phyloP scores from a whole-genome alignment of 2,113 vertebrate genomes.

The Stegastes partitus region DNA sequence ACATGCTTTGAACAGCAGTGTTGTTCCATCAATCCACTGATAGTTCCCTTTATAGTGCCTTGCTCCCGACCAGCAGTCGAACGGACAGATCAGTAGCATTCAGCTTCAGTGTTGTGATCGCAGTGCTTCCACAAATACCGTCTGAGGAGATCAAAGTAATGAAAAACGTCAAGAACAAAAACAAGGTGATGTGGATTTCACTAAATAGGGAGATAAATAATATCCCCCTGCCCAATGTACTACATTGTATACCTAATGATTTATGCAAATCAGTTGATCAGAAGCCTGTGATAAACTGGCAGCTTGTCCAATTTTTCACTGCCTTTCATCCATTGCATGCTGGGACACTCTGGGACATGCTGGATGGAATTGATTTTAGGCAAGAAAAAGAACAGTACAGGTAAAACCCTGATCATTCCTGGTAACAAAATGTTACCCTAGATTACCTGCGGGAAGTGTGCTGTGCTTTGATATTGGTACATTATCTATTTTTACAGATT shows the following conservation, averaged over 20 bases:
- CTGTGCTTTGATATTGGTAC: conserved; percentile 16
- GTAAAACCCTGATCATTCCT: not conserved
- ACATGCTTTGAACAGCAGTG: conserved; percentile 35
- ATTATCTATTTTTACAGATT: conserved; percentile 23
- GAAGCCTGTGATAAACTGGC: conserved; percentile 21
- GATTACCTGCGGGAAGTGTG: conserved; percentile 9
- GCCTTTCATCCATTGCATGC: conserved; percentile 43
- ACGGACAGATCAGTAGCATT: conserved; percentile 2
- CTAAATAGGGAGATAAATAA: conserved; percentile 20
- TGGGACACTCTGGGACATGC: conserved; percentile 33
- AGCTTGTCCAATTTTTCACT: conserved; percentile 18
- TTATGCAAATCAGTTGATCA: conserved; percentile 48
- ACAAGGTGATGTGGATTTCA: not conserved
- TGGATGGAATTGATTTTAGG: conserved; percentile 29
- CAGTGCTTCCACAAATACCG: not conserved
- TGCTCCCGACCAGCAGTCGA: conserved; percentile 22
- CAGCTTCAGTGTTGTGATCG: not conserved
- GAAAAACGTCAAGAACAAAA: not conserved
- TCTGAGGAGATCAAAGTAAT: conserved; percentile 18
- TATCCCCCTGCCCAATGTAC: conserved; percentile 14
- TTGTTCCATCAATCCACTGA: conserved; percentile 9
- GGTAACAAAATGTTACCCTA: not conserved
- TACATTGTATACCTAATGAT: conserved; percentile 40
- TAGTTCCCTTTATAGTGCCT: not conserved
- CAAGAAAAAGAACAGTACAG: conserved; percentile 31